Conservation (phyloP, 2,888 invertebrate genomes). For the Spisula subtruncata region DNA sequence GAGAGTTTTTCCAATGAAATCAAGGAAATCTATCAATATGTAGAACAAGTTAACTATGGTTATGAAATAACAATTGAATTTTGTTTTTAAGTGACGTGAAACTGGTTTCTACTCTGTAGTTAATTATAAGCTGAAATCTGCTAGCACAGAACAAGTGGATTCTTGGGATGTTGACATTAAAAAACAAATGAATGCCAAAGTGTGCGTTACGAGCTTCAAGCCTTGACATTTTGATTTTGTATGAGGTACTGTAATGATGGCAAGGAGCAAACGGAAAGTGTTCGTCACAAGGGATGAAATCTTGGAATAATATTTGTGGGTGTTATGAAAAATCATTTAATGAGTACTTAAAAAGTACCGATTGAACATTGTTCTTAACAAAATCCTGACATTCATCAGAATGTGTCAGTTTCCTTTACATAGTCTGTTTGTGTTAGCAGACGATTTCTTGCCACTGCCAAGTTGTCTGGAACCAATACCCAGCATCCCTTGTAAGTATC, state of each 20-base stretch:
- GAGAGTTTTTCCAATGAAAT: constrained; percentile 25
- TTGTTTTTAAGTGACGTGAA: neutral
- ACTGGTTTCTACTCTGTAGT: neutral
- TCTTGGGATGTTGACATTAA: neutral
- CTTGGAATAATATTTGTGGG: neutral
- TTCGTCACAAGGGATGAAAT: neutral
- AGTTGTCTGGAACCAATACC: constrained; percentile 30
- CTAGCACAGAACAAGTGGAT: neutral
- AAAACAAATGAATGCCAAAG: neutral
- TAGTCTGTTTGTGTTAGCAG: constrained; percentile 62
- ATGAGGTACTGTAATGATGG: neutral
- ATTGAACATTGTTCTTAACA: neutral
- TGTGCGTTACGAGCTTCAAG: neutral
- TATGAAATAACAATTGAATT: neutral
- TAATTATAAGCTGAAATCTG: neutral
- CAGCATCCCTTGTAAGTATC: constrained; percentile 54
- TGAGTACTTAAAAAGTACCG: neutral
- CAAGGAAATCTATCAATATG: neutral
- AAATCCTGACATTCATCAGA: neutral
- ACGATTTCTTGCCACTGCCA: constrained; percentile 35
- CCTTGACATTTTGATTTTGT: neutral
- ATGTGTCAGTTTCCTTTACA: constrained; percentile 69
- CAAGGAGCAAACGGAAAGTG: neutral
- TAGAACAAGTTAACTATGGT: neutral
- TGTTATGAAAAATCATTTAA: neutral